These are phyloP conservation scores for Caenorhabditis virilis DNA, from an alignment of 2,888 invertebrate species.

Conservation along the genomic window DNA sequence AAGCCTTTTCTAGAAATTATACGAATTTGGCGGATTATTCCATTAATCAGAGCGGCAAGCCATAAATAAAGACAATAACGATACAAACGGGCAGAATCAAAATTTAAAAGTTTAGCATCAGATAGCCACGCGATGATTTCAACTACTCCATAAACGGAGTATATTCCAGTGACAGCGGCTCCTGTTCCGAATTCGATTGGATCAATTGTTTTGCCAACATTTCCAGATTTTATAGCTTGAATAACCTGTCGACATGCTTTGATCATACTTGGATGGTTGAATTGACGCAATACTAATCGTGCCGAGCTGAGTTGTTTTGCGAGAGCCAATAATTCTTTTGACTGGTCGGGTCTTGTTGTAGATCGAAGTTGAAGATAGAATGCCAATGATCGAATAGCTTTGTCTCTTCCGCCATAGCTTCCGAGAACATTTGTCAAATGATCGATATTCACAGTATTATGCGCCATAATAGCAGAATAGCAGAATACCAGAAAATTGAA, in stretches of 20 bases:
- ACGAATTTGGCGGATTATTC: slow-evolving; percentile 47
- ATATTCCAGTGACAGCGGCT: slow-evolving; percentile 54
- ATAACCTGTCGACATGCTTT: slow-evolving; percentile 46
- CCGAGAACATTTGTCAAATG: slow-evolving; percentile 34
- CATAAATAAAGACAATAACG: slow-evolving; percentile 59
- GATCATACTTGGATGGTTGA: slow-evolving; percentile 58
- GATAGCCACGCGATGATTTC: slow-evolving; percentile 59
- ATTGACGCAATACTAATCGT: slow-evolving; percentile 54
- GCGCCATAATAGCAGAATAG: slow-evolving; percentile 1
- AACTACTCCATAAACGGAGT: slow-evolving; percentile 58
- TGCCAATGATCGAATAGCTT: slow-evolving; percentile 51
- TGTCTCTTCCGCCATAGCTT: slow-evolving; percentile 53
- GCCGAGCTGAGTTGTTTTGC: slow-evolving; percentile 56
- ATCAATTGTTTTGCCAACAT: slow-evolving; percentile 16
- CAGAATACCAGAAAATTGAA: not conserved
- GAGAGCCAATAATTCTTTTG: slow-evolving; percentile 43
- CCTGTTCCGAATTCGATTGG: slow-evolving; percentile 30
- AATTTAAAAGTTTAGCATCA: slow-evolving; percentile 53
- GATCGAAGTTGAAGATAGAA: slow-evolving; percentile 46
- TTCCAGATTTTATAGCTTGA: slow-evolving; percentile 13
- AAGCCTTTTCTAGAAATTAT: slow-evolving; percentile 30
- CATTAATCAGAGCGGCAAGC: slow-evolving; percentile 51
- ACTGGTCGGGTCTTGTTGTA: slow-evolving; percentile 15
- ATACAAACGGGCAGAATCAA: slow-evolving; percentile 51
- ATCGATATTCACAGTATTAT: slow-evolving; percentile 25